Evolutionary conservation across 2,888 invertebrate species (phyloP).

Genomic region (Hydriomena furcata): DNA sequence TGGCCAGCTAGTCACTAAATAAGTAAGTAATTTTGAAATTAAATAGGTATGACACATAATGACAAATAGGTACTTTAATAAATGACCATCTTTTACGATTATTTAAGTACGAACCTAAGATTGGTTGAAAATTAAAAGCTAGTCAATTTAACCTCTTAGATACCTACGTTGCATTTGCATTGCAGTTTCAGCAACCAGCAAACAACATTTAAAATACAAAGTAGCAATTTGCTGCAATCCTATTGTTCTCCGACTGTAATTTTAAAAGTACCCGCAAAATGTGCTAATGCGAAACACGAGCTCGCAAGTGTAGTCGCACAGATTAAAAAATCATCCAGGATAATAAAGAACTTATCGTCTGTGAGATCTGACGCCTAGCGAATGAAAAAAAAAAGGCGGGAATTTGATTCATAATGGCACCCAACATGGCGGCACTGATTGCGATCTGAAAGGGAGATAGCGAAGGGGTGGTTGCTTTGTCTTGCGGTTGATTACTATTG

Average conservation of each 20-base stretch:
- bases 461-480: constrained; percentile 72
- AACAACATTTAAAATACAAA: constrained; percentile 17
- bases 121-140: too few relatives aligned
- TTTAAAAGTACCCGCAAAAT: constrained; percentile 40
- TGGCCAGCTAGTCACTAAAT: too few relatives aligned
- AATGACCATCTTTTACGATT: too few relatives aligned
- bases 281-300: constrained; percentile 65
- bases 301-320: constrained; percentile 58
- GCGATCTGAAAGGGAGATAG: constrained; percentile 75
- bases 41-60: too few relatives aligned
- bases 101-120: too few relatives aligned
- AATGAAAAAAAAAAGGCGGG: constrained; percentile 75
- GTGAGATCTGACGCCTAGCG: constrained; percentile 75
- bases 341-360: constrained; percentile 80
- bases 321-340: constrained; percentile 81
- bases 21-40: too few relatives aligned
- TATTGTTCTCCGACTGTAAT: constrained; percentile 22
- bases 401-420: constrained; percentile 79
- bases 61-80: too few relatives aligned
- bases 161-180: neutral
- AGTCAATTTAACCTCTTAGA: too few relatives aligned
- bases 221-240: constrained; percentile 13
- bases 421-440: constrained; percentile 78
- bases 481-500: constrained; percentile 64
- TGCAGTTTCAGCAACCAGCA: neutral